A percentile compares a stretch with the other conserved stretches of the same genome.
These are phyloP conservation scores for Semotilus atromaculatus DNA, from an alignment of 2,797 vertebrate genomes.

Conservation along the genomic window DNA sequence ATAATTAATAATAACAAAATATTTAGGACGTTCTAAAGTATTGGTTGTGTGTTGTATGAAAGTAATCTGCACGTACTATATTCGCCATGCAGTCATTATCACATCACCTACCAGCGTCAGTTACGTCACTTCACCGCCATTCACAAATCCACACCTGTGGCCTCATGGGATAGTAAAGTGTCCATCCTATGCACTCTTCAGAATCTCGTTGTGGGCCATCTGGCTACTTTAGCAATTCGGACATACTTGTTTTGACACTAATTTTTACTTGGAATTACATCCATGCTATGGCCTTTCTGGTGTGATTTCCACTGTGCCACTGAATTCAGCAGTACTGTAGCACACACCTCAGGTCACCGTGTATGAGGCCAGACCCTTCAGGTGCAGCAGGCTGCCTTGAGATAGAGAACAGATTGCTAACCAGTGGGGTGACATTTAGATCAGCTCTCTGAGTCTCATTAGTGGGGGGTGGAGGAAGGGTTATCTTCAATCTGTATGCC, in stretches of 20 bases:
- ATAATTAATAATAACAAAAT: too few species aligned
- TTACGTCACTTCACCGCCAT: not conserved
- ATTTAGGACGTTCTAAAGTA: too few species aligned
- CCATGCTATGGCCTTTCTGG: not conserved
- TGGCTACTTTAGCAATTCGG: not conserved
- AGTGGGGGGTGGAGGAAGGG: not conserved
- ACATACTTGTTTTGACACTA: not conserved
- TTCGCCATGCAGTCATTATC: not conserved
- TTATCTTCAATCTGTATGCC: slow-evolving; percentile 17
- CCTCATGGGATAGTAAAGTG: not conserved
- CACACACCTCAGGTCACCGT: slow-evolving; percentile 11
- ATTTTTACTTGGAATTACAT: not conserved
- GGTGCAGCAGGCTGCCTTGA: slow-evolving; percentile 27
- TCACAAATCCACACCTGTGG: not conserved
- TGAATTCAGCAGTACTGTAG: not conserved
- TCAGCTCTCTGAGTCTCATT: slow-evolving; percentile 24
- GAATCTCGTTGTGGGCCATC: too few species aligned
- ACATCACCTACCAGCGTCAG: not conserved
- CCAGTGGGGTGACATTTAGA: slow-evolving; percentile 27
- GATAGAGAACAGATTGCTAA: slow-evolving; percentile 34
- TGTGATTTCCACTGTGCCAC: not conserved
- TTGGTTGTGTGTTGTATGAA: not conserved
- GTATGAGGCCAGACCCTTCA: slow-evolving; percentile 20
- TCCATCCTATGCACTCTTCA: not conserved
- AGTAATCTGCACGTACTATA: not conserved